A percentile compares a stretch with the other conserved stretches of the same genome.
These are phyloP conservation scores for Hoplias malabaricus DNA, from an alignment of 2,113 vertebrate genomes.

Conservation along the genomic window DNA sequence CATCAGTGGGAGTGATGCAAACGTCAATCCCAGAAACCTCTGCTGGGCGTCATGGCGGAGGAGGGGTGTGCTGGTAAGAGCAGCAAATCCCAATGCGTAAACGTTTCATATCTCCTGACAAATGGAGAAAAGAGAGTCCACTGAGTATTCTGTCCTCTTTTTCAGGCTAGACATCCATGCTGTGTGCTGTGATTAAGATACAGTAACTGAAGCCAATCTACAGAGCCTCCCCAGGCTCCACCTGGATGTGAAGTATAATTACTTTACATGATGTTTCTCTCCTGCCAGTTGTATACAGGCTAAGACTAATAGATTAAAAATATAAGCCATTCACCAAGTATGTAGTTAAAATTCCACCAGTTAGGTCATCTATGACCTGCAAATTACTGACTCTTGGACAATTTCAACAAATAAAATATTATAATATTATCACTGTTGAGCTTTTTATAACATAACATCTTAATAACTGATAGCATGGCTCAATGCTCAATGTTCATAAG, in stretches of 20 bases:
- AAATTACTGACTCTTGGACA: background rate
- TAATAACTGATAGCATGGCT: too few species aligned
- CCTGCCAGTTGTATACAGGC: background rate
- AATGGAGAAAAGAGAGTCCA: constrained; percentile 26
- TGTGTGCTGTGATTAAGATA: constrained; percentile 49
- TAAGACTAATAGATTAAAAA: background rate
- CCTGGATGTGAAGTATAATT: constrained; percentile 45
- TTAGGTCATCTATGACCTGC: background rate
- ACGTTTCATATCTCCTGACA: constrained; percentile 67
- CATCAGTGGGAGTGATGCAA: constrained; percentile 81
- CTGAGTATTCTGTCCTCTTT: constrained; percentile 39
- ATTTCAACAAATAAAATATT: background rate
- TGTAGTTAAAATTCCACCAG: background rate
- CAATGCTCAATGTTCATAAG: too few species aligned
- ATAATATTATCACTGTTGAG: background rate
- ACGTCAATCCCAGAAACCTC: constrained; percentile 78
- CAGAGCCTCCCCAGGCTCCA: constrained; percentile 22
- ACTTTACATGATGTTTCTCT: constrained; percentile 43
- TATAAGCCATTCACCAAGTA: background rate
- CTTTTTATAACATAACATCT: background rate
- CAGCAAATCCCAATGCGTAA: constrained; percentile 64
- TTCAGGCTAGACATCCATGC: constrained; percentile 6
- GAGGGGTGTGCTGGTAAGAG: constrained; percentile 61
- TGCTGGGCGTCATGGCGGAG: constrained; percentile 77
- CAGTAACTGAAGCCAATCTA: constrained; percentile 39